Conservation (phyloP, 2,797 vertebrate species). For the Protonibea diacanthus region DNA sequence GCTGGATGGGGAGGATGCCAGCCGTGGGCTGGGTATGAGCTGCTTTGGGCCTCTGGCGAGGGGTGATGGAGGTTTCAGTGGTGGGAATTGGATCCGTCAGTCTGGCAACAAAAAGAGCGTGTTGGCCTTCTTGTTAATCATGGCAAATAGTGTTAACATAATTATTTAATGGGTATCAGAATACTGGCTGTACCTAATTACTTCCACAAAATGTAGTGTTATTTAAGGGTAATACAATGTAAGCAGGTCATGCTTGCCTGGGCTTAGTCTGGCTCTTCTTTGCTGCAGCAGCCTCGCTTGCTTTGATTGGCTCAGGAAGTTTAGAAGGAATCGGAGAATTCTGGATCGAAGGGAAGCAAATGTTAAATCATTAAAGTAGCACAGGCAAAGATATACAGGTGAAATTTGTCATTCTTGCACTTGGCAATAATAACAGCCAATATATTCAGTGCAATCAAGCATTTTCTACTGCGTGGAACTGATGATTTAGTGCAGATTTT, state of each 20-base stretch:
- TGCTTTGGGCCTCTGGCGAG: constrained; percentile 97
- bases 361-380: not conserved
- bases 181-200: constrained; percentile 43
- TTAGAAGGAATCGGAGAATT: constrained; percentile 93
- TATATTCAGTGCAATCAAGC: not conserved
- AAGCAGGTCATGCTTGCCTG: constrained; percentile 84
- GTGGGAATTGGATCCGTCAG: constrained; percentile 97
- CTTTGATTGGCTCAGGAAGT: constrained; percentile 97
- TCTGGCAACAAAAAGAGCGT: constrained; percentile 77
- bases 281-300: constrained; percentile 97
- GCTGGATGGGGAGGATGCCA: constrained; percentile 96
- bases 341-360: constrained; percentile 77
- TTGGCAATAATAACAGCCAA: not conserved
- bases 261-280: constrained; percentile 95
- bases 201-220: constrained; percentile 37
- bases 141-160: constrained; percentile 38
- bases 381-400: no score
- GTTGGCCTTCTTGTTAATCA: constrained; percentile 56
- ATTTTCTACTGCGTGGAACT: constrained; percentile 16
- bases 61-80: constrained; percentile 98
- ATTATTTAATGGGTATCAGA: constrained; percentile 59
- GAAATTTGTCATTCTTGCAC: not conserved
- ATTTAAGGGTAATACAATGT: constrained; percentile 40
- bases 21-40: constrained; percentile 91
- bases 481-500: constrained; percentile 32